Evolutionary conservation across 2,888 invertebrate species (phyloP), one percentile per base, ranked within the genome.

Genomic region (Lepas anatifera): DNA sequence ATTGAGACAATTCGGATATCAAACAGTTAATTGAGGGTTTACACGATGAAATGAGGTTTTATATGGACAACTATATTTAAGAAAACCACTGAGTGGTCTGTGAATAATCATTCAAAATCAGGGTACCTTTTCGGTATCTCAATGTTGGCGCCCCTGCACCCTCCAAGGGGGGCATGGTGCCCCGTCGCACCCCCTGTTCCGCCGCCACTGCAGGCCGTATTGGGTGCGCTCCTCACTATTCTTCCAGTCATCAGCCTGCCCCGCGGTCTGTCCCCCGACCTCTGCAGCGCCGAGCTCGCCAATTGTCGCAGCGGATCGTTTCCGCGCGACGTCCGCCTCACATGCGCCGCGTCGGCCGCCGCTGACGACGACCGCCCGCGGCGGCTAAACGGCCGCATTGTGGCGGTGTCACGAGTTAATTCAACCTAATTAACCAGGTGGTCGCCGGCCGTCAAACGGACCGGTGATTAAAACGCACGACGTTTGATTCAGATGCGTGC

Each of bases 371-470:
- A n/a, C 48, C 22, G 10, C 35, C 58, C 32, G 32, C 52, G 32
- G 18, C 3, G 48, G n/a, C 48, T n/a, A n/a, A 48, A n/a, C 3
- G 48, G 6, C 32, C 35, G 18, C 58, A 58, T 58, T 58, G 58
- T 58, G 8, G 22, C 22, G 35, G 58, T 58, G 58, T 58, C 58
- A 35, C 22, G 58, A 58, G 58, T 58, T 58, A 58, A 58, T 58
- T 58, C 35, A 58, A 58, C 58, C 58, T 58, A 58, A 58, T 58
- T 58, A 58, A 58, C 58, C 58, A 58, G 58, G 58, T 58, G 58
- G 58, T 2, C 35, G 32, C 58, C 29, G 8, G 35, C 22, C 32
- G 32, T 35, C 29, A 29, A 32, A 22, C 58, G 25, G 35, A 41
- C 18, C 58, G 35, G 32, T 58, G 58, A 58, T 58, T 32, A 58